Conservation (phyloP, 53 echinoderm and acorn worm genomes). For the Echinometra lucunter region DNA sequence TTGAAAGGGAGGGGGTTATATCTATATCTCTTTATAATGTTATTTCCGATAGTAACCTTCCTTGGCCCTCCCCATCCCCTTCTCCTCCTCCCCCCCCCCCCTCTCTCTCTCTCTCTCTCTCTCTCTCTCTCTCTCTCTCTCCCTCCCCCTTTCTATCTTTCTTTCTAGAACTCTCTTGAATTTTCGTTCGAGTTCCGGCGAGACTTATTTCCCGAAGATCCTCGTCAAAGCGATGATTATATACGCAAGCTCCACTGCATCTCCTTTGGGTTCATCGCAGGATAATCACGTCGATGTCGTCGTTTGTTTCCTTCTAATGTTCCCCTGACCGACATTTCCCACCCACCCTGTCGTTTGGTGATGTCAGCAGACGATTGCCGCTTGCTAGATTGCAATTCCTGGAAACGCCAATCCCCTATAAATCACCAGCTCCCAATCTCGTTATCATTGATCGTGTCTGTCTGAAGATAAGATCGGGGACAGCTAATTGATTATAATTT, state of each 20-base stretch:
- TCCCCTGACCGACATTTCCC: not conserved
- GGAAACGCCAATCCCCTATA: not conserved
- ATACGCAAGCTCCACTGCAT: not conserved
- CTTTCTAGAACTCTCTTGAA: too few relatives aligned
- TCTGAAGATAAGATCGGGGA: not conserved
- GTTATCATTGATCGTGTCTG: not conserved
- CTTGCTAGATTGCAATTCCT: not conserved
- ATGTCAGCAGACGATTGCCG: not conserved
- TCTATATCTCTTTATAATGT: not conserved
- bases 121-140: not conserved
- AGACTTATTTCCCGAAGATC: not conserved
- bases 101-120: not conserved
- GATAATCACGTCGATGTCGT: not conserved
- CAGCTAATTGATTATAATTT: not conserved
- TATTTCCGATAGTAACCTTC: not conserved
- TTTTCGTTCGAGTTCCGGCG: not conserved
- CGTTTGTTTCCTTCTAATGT: not conserved
- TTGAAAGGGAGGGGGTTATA: too few relatives aligned
- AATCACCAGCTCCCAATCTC: not conserved
- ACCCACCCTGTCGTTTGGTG: not conserved
- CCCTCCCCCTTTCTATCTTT: not conserved
- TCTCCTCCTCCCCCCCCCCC: not conserved
- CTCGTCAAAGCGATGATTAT: not conserved
- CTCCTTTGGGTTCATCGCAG: not conserved
- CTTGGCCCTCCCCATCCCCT: not conserved